Conservation (phyloP, 2,797 vertebrate genomes). For the Saxicola maurus region DNA sequence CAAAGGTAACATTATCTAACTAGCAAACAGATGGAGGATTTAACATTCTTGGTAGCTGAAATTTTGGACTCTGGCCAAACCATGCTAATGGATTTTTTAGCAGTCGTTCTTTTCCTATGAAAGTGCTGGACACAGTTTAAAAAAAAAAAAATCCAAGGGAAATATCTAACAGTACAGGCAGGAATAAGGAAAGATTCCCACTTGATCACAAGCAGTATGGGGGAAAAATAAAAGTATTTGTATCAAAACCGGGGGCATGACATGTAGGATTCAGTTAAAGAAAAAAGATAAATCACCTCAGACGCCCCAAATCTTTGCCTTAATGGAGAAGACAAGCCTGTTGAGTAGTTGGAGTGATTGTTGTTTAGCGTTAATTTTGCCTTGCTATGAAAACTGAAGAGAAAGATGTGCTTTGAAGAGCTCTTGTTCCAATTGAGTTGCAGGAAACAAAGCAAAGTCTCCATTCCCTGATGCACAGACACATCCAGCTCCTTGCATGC, state of each 20-base stretch:
- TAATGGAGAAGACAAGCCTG: neutral
- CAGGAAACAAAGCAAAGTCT: neutral
- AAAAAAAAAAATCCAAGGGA: neutral
- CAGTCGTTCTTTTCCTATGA: constrained; percentile 15
- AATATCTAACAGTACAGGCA: neutral
- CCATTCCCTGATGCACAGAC: neutral
- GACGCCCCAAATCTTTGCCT: neutral
- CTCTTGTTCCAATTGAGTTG: neutral
- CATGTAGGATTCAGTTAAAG: neutral
- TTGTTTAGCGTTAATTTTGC: neutral
- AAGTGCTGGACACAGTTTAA: neutral
- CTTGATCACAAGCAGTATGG: neutral
- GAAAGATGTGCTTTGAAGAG: neutral
- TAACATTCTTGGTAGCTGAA: constrained; percentile 66
- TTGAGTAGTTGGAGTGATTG: neutral
- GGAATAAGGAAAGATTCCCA: neutral
- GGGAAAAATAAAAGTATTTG: neutral
- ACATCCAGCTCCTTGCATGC: neutral
- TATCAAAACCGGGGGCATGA: neutral
- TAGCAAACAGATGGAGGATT: constrained; percentile 67
- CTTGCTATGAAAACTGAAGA: neutral
- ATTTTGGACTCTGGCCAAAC: constrained; percentile 49
- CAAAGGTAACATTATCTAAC: constrained; percentile 70
- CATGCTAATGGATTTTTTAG: constrained; percentile 66
- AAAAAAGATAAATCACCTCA: neutral